A percentile compares a stretch with the other conserved stretches of the same genome.
These are phyloP conservation scores for Eretmochelys imbricata DNA, from an alignment of 2,113 vertebrate genomes.

Conservation along the genomic window DNA sequence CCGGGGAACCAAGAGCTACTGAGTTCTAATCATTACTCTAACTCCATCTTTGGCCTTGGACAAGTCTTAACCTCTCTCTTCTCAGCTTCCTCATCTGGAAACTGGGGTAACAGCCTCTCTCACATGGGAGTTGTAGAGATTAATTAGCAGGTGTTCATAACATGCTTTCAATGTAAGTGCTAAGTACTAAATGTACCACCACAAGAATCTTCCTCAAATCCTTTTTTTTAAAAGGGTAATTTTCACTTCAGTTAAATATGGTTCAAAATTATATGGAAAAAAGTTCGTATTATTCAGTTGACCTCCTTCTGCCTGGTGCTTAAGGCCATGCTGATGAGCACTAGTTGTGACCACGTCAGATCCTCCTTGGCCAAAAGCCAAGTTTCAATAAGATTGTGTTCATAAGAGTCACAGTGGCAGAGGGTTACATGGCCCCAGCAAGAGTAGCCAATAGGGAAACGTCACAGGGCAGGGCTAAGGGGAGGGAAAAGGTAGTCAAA, in stretches of 20 bases:
- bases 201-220: neutral
- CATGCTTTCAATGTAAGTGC: neutral
- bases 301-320: neutral
- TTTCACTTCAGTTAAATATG: neutral
- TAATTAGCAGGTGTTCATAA: neutral
- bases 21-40: neutral
- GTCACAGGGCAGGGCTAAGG: neutral
- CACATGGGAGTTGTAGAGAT: constrained; percentile 2
- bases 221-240: neutral
- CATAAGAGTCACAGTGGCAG: neutral
- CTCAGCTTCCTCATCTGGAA: neutral
- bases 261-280: neutral
- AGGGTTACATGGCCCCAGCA: neutral
- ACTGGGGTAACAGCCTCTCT: neutral
- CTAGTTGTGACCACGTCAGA: neutral
- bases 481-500: neutral
- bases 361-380: neutral
- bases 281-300: neutral
- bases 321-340: neutral
- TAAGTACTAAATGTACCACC: neutral
- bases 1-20: neutral
- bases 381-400: neutral
- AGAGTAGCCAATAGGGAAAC: neutral
- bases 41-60: neutral
- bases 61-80: neutral